Base-by-base conservation (phyloP, 1,140 invertebrate genomes). In the Drosophila nasuta region DNA sequence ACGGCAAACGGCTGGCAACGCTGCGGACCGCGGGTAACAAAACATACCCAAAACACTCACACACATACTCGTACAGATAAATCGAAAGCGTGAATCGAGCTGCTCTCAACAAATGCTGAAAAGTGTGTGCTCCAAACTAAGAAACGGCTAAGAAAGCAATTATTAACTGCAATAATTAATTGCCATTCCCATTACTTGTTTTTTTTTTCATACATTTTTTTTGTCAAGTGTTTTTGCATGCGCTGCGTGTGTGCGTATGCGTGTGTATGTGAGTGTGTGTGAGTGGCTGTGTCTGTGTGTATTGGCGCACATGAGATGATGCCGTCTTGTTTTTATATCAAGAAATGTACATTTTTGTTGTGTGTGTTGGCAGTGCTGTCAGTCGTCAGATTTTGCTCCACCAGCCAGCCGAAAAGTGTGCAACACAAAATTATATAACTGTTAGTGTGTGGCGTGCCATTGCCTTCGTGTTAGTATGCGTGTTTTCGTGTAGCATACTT, bases 361-460 rank as follows among this genome's bases (percentile, higher is more conserved):
- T 46, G 35, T 64, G 46, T 59, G 45, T 38, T 71, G 54, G 46
- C 48, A 68, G 64, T 56, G 57, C 70, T 65, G 63, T 49, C 45
- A 33, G 51, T 33, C 28, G 11, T 54, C 10, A 15, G 35, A 41
- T 41, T 63, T 73, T 74, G 51, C 20, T 57, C 57, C 63, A 38
- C n/a, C 68, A 64, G 59, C n/a, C 68, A 64, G 59, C 62, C 8
- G 15, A 64, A 60, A 60, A 81, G 78, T 78, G 71, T 81, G 82
- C 78, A 86, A 75, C 81, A 66, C 63, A 67, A 78, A 81, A 85
- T 85, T 85, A 85, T 86, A 75, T 85, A 85, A 85, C 70, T 67
- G 63, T 63, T 46, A 41, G 73, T 77, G 76, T 56, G 79, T 63
- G 57, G 58, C 58, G 45, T 51, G 60, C 59, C 64, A 51, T 65